phyloP scores from a whole-genome alignment of 2,797 vertebrate species.

The Luscinia luscinia region DNA sequence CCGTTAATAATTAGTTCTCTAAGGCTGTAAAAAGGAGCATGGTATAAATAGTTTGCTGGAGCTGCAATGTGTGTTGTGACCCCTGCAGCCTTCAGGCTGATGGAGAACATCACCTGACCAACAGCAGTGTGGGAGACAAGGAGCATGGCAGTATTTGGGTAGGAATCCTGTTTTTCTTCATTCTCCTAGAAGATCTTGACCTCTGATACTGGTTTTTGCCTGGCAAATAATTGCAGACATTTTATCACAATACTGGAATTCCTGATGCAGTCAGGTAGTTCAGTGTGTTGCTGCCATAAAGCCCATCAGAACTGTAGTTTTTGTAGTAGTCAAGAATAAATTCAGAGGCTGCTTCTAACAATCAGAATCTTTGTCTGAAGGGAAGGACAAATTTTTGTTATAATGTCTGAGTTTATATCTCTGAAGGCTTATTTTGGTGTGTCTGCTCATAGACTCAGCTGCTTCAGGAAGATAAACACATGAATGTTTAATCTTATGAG shows the following conservation, averaged over 20 bases:
- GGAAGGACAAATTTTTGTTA: not conserved
- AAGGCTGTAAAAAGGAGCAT: not conserved
- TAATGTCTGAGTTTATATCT: not conserved
- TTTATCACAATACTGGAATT: constrained; percentile 18
- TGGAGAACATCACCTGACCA: not conserved
- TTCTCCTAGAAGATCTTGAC: not conserved
- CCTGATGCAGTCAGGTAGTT: not conserved
- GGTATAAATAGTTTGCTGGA: not conserved
- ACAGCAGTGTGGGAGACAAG: not conserved
- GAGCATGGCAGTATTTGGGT: not conserved
- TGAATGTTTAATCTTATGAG: constrained; percentile 28
- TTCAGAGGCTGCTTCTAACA: not conserved
- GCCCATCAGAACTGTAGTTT: not conserved
- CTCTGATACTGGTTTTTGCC: not conserved
- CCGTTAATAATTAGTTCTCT: not conserved
- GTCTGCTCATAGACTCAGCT: not conserved
- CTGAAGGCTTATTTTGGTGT: constrained; percentile 30
- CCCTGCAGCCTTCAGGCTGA: not conserved
- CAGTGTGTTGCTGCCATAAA: not conserved
- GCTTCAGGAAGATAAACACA: constrained; percentile 44
- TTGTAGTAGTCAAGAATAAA: not conserved
- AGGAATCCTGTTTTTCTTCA: constrained; percentile 7
- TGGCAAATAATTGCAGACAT: not conserved
- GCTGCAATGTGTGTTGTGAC: not conserved
- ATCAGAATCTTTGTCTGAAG: constrained; percentile 12